These are phyloP conservation scores for Xestia c-nigrum DNA, from an alignment of 2,888 invertebrate genomes.

Conservation along the genomic window DNA sequence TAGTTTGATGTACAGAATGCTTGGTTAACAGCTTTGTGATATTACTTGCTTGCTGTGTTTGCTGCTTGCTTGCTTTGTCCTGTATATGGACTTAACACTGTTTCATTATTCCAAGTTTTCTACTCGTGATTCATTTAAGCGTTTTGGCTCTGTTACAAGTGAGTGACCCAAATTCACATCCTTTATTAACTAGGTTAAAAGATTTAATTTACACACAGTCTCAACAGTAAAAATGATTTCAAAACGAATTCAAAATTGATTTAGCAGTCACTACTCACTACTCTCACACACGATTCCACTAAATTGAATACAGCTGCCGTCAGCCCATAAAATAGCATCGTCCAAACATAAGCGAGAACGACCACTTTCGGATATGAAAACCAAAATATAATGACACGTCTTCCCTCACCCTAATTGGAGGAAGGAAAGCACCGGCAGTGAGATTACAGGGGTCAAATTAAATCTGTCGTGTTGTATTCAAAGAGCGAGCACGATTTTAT, in stretches of 20 bases:
- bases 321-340: constrained; percentile 80
- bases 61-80: no score
- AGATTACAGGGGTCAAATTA: constrained; percentile 82
- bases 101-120: constrained; percentile 1
- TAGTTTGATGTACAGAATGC: no score
- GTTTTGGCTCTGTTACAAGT: constrained; percentile 19
- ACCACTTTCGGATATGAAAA: constrained; percentile 76
- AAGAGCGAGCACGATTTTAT: constrained; percentile 87
- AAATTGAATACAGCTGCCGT: constrained; percentile 74
- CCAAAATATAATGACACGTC: constrained; percentile 82
- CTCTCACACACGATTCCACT: constrained; percentile 72
- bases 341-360: constrained; percentile 76
- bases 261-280: constrained; percentile 64
- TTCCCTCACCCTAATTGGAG: constrained; percentile 73
- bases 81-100: not conserved
- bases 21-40: no score
- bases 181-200: not conserved
- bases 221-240: not conserved
- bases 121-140: not conserved
- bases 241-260: constrained; percentile 44
- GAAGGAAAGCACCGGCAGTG: constrained; percentile 69
- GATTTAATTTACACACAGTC: not conserved
- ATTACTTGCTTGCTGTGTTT: no score
- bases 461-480: constrained; percentile 82
- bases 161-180: not conserved